Evolutionary conservation across 2,888 invertebrate genomes (phyloP), one percentile per base, ranked within the genome.

Genomic region (Spisula solida): DNA sequence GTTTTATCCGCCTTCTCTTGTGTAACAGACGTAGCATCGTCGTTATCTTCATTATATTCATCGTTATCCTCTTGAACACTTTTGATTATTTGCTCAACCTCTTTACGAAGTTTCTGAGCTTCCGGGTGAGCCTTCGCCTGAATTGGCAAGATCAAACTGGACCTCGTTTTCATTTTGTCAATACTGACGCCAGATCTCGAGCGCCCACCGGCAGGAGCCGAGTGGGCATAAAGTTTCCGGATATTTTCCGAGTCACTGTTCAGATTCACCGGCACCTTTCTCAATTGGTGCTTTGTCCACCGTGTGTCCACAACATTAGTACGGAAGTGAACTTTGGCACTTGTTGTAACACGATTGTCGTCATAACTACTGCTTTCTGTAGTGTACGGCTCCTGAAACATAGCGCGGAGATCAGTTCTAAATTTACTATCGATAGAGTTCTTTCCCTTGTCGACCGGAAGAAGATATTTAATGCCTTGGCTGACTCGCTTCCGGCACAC

Each of bases 321-420:
- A 80, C 89, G 90, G 86, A 95, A 95, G 92, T 95, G 95, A 25
- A 93, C 79, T 85, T 93, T 93, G 10, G 95, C 94, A 91, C 95
- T 95, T 29, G 93, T 89, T 56, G 89, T 91, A 10, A 95, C 90
- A 66, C 92, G 92, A 66, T 86, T 93, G 75, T 95, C 95, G 80
- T 95, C 93, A 87, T 94, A 95, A 20, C 82, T 84, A 0, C 87
- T 81, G 20, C 92, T 88, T 60, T 95, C 94, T 66, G 92, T 92
- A 16, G 93, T 93, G 86, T 96, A 96, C 0, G 95, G 95, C 56
- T 95, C 95, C 85, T 94, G 94, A 90, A 96, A 96, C 95, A 96
- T 95, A 0, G 94, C 94, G 41, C 96, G 80, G 10, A 96, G 89
- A 82, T 96, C 95, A 25, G 96, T 96, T 20, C 95, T 88, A 89